phyloP scores from a whole-genome alignment of 2,888 invertebrate species.

The Drosophila paranaensis region DNA sequence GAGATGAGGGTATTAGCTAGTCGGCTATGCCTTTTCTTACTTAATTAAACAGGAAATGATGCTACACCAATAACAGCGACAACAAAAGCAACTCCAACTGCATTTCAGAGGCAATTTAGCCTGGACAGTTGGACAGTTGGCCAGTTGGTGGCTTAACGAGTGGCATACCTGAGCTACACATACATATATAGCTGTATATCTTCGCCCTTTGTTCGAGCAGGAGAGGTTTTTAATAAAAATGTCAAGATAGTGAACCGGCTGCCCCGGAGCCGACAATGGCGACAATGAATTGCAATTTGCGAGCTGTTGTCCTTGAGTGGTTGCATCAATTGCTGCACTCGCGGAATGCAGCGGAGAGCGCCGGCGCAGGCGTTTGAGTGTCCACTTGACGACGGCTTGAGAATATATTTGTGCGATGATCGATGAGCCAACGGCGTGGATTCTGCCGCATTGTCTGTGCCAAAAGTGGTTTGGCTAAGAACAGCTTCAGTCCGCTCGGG shows the following conservation, averaged over 20 bases:
- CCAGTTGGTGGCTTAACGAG: slow-evolving; percentile 65
- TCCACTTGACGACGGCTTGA: slow-evolving; percentile 40
- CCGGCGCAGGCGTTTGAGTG: slow-evolving; percentile 30
- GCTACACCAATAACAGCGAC: slow-evolving; percentile 29
- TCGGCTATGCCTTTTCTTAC: not conserved
- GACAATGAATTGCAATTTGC: slow-evolving; percentile 65
- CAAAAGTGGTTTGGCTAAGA: slow-evolving; percentile 48
- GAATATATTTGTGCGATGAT: slow-evolving; percentile 14
- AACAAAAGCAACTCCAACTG: slow-evolving; percentile 14
- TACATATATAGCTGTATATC: not conserved
- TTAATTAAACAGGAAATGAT: slow-evolving; percentile 67
- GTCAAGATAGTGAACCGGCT: slow-evolving; percentile 51
- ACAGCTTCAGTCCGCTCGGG: slow-evolving; percentile 20
- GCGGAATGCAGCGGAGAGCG: slow-evolving; percentile 19
- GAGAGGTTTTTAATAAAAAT: slow-evolving; percentile 71
- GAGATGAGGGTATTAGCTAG: not conserved
- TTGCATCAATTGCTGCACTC: slow-evolving; percentile 41
- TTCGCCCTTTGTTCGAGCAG: slow-evolving; percentile 64
- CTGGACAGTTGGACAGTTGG: slow-evolving; percentile 17
- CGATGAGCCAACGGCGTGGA: slow-evolving; percentile 5
- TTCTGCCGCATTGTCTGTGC: not conserved
- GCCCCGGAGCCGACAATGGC: slow-evolving; percentile 23
- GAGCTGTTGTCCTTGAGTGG: slow-evolving; percentile 41
- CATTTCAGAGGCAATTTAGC: slow-evolving; percentile 35
- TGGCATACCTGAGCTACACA: slow-evolving; percentile 61